These are phyloP conservation scores for Sclerurus mexicanus DNA, from an alignment of 2,113 vertebrate species.

Conservation along the genomic window DNA sequence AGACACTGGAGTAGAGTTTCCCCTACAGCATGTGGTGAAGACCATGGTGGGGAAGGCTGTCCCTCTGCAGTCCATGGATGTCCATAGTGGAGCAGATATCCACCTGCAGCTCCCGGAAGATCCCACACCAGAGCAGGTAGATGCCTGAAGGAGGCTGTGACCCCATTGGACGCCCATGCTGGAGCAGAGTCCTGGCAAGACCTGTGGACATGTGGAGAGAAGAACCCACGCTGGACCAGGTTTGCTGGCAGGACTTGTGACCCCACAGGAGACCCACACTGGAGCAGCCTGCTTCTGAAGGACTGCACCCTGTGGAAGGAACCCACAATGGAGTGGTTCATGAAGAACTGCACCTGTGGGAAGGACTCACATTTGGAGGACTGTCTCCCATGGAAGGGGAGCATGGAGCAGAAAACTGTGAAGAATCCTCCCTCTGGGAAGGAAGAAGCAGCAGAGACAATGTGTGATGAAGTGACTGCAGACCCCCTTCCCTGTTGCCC, in stretches of 20 bases:
- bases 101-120: neutral
- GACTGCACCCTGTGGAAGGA: fast-evolving
- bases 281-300: neutral
- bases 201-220: neutral
- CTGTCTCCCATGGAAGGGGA: neutral
- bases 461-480: neutral
- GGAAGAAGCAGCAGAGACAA: neutral
- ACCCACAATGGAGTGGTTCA: fast-evolving
- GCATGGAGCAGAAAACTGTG: neutral
- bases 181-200: neutral
- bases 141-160: neutral
- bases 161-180: neutral
- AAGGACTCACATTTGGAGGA: neutral
- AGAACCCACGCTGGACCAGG: fast-evolving
- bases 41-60: neutral
- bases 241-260: neutral
- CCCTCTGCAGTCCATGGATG: neutral
- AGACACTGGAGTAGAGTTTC: neutral
- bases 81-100: neutral
- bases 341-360: neutral
- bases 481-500: neutral
- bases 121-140: no score
- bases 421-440: neutral
- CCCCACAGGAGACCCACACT: no score
- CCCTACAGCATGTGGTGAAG: neutral